Evolutionary conservation across 2,797 vertebrate species (phyloP), one percentile per base, ranked within the genome.

Genomic region (Lacerta viridis): DNA sequence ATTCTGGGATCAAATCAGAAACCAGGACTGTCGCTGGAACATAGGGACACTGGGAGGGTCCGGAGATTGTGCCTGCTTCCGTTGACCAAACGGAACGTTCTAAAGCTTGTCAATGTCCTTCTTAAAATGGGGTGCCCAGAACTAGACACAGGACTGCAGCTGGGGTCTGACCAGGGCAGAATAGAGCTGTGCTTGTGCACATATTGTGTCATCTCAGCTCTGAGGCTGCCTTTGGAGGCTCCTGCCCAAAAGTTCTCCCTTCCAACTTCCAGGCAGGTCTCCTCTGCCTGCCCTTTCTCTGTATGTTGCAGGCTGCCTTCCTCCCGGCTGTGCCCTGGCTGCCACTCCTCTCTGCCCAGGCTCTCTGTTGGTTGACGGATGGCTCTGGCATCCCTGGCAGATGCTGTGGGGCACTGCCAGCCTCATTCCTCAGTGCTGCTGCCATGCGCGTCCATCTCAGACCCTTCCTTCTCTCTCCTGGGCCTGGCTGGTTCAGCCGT

Each of bases 401-500:
- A 17, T 59, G 55, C 55, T n/a, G 55, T 36, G 61, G 33, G 59
- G 55, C 33, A 15, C 23, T 23, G 64, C 11, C 80, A 41, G 80
- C 23, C 80, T 68, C 13, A 4, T 43, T 68, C 43, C 64, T 69
- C 80, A 68, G 59, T 25, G 7, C 80, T 17, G 36, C 61, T 13
- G 8, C 80, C 11, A 1, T 11, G 80, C 23, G 0, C 3, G 6
- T 39, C 61, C 33, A 27, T 41, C 4, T 13, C 18, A 20, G 18
- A 55, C 33, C 17, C 41, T 5, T 5, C 17, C n/a, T 27, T 2
- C 20, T 15, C 10, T 10, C 13, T 27, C 71, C 18, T 17, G 41
- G 2, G 66, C n/a, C 1, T 5, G n/a, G n/a, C 15, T 3, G 4
- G 11, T 11, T 39, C 17, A 15, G n/a, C 46, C 7, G 0, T 6